Evolutionary conservation across 2,888 invertebrate species (phyloP).

Genomic region (Pristionchus exspectatus): DNA sequence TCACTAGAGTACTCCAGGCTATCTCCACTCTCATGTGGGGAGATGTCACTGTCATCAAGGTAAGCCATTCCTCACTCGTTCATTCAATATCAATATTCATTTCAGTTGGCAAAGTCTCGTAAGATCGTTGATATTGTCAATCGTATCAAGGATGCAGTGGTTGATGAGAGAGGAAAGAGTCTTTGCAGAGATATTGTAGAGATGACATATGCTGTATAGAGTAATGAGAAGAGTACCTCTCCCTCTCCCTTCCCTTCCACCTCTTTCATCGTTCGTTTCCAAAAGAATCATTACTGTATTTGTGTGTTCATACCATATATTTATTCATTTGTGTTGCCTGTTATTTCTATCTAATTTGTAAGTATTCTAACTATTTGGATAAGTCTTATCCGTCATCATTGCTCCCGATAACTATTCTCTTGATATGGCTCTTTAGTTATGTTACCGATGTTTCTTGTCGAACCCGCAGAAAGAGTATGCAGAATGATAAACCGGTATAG

Average conservation of each 20-base stretch:
- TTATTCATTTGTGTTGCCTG: slow-evolving; percentile 5
- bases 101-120: slow-evolving; percentile 70
- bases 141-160: slow-evolving; percentile 72
- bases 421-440: not conserved
- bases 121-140: slow-evolving; percentile 66
- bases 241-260: not conserved
- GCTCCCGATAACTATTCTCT: not conserved
- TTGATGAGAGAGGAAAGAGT: slow-evolving; percentile 69
- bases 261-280: not conserved
- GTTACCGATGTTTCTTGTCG: not conserved
- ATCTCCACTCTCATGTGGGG: slow-evolving; percentile 85
- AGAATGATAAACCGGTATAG: slow-evolving; percentile 20
- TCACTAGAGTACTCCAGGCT: slow-evolving; percentile 87
- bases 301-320: slow-evolving; percentile 28
- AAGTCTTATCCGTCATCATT: not conserved
- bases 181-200: slow-evolving; percentile 72
- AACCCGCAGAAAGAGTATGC: not conserved
- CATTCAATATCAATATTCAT: not conserved
- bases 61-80: slow-evolving; percentile 29
- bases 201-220: slow-evolving; percentile 71
- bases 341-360: not conserved
- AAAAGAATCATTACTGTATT: not conserved
- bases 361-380: not conserved
- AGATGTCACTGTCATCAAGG: slow-evolving; percentile 78
- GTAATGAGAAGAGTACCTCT: not conserved